Base-by-base conservation (phyloP, 2,888 invertebrate species). In the Charanyca ferruginea region DNA sequence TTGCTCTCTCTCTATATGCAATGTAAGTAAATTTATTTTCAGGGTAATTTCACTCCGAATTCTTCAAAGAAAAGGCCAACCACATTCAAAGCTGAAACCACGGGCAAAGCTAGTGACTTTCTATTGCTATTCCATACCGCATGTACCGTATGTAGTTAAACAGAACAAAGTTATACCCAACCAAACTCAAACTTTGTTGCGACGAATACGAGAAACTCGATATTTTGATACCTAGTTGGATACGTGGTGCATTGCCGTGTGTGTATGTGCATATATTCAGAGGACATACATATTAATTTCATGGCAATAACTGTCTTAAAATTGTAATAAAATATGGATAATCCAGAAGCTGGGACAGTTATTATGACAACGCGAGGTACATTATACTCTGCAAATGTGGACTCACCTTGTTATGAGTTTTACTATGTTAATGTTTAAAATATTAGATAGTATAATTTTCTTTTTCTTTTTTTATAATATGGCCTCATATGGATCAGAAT, bases 71-170 rank as follows among this genome's bases (percentile, higher is more conserved):
- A 32, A 32, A 8, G 9, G 3, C 38, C 16, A 13, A 38, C 7
- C 11, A 16, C 16, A 38, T 4, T 20, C 8, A 7, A 11, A 49
- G 6, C 11, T 6, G 5, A 59, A 45, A 22, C 9, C 13, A 18
- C 11, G 16, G 25, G 8, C 7, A 28, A 42, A 45, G 32, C 58
- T 55, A 47, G 28, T 49, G 3, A 22, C 9, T 44, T 74, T 55
- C 38, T 52, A 49, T 73, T 70, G 48, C 48, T 60, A 70, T 75
- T 75, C 48, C 48, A n/a, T 28, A 70, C 64, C 57, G 23, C 60
- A 55, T 55, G 69, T n/a, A n/a, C n/a, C n/a, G n/a, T 44, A 52
- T 20, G 41, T 48, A 45, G 64, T 75, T 60, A 75, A 52, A 66
- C 45, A 58, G 23, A 53, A 65, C 57, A 49, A 75, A 75, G 41